Base-by-base conservation (phyloP, 1,140 invertebrate species). In the Danaus melanippus region DNA sequence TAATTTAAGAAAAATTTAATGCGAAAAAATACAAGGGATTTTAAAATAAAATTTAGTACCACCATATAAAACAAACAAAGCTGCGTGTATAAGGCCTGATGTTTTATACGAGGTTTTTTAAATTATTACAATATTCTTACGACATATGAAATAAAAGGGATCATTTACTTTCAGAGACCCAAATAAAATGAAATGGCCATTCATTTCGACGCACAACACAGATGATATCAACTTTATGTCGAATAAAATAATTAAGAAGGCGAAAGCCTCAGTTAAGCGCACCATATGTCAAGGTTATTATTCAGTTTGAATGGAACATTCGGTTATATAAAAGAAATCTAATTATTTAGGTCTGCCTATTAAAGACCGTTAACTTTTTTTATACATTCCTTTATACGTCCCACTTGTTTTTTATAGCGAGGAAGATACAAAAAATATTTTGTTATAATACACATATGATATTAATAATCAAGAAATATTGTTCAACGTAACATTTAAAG, bases 271-370 rank as follows among this genome's bases (percentile, higher is more conserved):
- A 59, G 57, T 47, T 59, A 53, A 62, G 65, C 46, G 59, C 62
- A 52, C 72, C 78, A 81, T 74, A 79, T 81, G 78, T 67, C 50
- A 60, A 21, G 42, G 57, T 50, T 48, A 59, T 59, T 59, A 54
- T 50, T 42, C 12, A 21, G 46, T 15, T 21, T 53, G 56, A 58
- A 58, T 49, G 46, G 47, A 15, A 54, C 46, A 53, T 50, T 54
- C 41, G 12, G 42, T 45, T 54, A 41, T 53, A 46, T 42, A 32
- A 39, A 49, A 46, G 48, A 47, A 53, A 21, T 42, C 41, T 50
- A 56, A 54, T 54, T 50, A 50, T 50, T 54, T 21, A 9, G 10
- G 49, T 42, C 48, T 51, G 40, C 39, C 40, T 53, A 42, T 53
- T 10, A 45, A 40, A 46, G 15, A 59, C 57, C 57, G 57, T 59